Evolutionary conservation across 2,888 invertebrate species (phyloP).

Genomic region (Chrysodeixis includens): DNA sequence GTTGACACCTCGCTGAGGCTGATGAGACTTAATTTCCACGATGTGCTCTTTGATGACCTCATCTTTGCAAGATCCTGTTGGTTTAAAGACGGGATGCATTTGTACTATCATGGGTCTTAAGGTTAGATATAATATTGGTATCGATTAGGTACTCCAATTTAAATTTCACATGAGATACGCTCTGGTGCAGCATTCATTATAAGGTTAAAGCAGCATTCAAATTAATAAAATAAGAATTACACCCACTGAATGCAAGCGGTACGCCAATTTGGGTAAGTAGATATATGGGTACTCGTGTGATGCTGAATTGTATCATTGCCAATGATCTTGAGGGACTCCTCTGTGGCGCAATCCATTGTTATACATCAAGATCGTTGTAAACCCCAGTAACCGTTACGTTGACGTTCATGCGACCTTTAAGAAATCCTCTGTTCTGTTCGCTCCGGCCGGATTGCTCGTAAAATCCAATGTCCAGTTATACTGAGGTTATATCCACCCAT

Average conservation of each 20-base stretch:
- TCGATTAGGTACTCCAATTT: no score
- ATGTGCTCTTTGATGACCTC: constrained; percentile 52
- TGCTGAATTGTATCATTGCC: constrained; percentile 29
- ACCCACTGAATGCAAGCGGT: constrained; percentile 1
- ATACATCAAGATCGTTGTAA: constrained; percentile 37
- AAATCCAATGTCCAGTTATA: constrained; percentile 48
- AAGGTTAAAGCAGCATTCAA: background rate
- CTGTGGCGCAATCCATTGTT: constrained; percentile 28
- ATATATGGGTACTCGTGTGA: constrained; percentile 4
- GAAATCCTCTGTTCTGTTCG: constrained; percentile 46
- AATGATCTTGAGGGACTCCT: constrained; percentile 32
- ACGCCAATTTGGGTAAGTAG: constrained; percentile 11
- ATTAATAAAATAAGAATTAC: background rate
- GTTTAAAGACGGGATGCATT: constrained; percentile 24
- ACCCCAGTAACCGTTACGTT: constrained; percentile 18
- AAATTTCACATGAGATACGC: background rate
- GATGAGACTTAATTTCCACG: constrained; percentile 65
- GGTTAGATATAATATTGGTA: background rate
- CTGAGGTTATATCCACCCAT: constrained; percentile 27
- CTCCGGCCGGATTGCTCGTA: constrained; percentile 40
- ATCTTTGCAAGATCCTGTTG: constrained; percentile 29
- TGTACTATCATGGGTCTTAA: background rate
- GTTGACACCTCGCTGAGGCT: constrained; percentile 76
- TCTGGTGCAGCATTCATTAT: background rate
- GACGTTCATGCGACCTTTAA: constrained; percentile 27